A percentile compares a stretch with the other conserved stretches of the same genome.
These are phyloP conservation scores for Ctena decussata DNA, from an alignment of 2,888 invertebrate genomes.

Conservation along the genomic window DNA sequence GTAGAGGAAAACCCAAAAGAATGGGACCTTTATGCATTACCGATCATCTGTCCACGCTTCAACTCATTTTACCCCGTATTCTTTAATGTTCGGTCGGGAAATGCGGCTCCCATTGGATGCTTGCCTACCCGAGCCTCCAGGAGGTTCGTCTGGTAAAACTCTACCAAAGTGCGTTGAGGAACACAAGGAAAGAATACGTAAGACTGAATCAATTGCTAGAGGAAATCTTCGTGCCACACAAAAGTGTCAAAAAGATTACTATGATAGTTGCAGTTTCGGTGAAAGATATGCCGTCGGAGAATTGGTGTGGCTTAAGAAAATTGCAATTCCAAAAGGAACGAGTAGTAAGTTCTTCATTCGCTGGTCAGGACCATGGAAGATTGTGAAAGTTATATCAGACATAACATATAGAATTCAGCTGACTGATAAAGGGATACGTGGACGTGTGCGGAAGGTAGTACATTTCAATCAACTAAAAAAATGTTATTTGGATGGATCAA, in stretches of 20 bases:
- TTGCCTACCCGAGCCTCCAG: slow-evolving; percentile 6
- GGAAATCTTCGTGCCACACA: slow-evolving; percentile 1
- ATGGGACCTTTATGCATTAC: slow-evolving; percentile 20
- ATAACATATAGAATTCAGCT: neutral
- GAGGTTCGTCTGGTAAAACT: neutral
- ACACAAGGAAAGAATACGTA: neutral
- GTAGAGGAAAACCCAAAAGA: slow-evolving; percentile 1
- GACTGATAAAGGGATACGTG: neutral
- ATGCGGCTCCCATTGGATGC: slow-evolving; percentile 13
- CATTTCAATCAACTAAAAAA: slow-evolving; percentile 13
- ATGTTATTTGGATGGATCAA: neutral
- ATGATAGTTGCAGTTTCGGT: slow-evolving; percentile 6
- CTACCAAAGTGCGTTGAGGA: neutral
- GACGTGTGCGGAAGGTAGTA: neutral
- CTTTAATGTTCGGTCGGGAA: slow-evolving; percentile 14
- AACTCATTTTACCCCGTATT: slow-evolving; percentile 12
- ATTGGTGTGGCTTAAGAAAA: slow-evolving; percentile 4
- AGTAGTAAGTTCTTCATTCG: slow-evolving; percentile 10
- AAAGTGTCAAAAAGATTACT: slow-evolving; percentile 11
- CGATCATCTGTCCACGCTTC: slow-evolving; percentile 11
- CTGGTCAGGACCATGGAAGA: slow-evolving; percentile 16
- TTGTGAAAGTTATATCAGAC: slow-evolving; percentile 10
- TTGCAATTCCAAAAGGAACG: slow-evolving; percentile 4
- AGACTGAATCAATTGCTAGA: slow-evolving; percentile 6
- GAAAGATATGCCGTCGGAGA: neutral